These are phyloP conservation scores for Cladopsammia gracilis DNA, from an alignment of 64 coral and sea anemone genomes.

Conservation along the genomic window DNA sequence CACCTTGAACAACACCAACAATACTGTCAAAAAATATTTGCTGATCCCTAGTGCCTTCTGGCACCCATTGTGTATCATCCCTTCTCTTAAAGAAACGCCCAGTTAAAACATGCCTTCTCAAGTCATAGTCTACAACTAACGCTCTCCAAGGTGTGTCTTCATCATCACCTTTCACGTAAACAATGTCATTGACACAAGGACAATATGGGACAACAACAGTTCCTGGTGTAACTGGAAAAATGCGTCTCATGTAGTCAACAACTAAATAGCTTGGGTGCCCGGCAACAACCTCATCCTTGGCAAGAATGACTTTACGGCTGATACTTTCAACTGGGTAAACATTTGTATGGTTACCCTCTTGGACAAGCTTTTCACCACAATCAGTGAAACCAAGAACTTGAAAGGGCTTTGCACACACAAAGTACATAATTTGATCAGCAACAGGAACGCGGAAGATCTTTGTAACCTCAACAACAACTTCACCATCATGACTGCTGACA, in stretches of 20 bases:
- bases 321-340: slow-evolving; percentile 6
- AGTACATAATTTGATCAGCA: slow-evolving; percentile 20
- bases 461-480: slow-evolving; percentile 18
- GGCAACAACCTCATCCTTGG: slow-evolving; percentile 16
- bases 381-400: slow-evolving; percentile 23
- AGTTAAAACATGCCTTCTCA: neutral
- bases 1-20: no score
- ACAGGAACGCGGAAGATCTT: slow-evolving; percentile 35
- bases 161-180: slow-evolving; percentile 34
- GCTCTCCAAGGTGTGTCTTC: slow-evolving; percentile 52
- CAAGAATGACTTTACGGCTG: slow-evolving; percentile 66
- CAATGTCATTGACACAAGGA: slow-evolving; percentile 73
- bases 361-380: slow-evolving; percentile 14
- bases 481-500: slow-evolving; percentile 29
- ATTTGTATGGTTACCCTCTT: neutral
- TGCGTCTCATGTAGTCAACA: slow-evolving; percentile 60
- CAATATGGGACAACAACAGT: slow-evolving; percentile 74
- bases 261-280: slow-evolving; percentile 27
- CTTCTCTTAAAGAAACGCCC: no score
- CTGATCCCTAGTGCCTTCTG: no score
- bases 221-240: slow-evolving; percentile 58
- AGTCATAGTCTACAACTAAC: slow-evolving; percentile 38
- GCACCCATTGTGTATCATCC: no score
- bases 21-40: no score
- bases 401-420: slow-evolving; percentile 31